Evolutionary conservation across 2,888 invertebrate genomes (phyloP), one percentile per base, ranked within the genome.

Genomic region (Barypeithes pellucidus): DNA sequence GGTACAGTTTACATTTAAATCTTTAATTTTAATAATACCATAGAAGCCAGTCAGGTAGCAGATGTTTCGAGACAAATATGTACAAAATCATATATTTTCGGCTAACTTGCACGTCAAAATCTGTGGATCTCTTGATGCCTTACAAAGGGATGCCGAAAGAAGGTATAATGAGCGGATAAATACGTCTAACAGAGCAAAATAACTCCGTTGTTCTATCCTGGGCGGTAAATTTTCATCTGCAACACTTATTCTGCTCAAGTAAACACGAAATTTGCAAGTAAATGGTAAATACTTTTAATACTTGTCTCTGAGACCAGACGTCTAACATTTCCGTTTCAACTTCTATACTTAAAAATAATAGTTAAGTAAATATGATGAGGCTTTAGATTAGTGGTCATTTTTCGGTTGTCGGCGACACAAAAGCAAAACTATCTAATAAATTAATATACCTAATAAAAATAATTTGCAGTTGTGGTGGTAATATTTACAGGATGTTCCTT

Each of bases 161-260:
- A 14, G 7, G 22, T 43, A 43, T 60, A 41, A 43, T 41, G 75
- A 77, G 78, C 79, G 79, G 79, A 67, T 77, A 79, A 80, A 80
- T 80, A 77, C 77, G 77, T n/a, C 33, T 57, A 57, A 57, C 54
- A 57, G 11, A 33, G 54, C 14, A 33, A 57, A 5, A 57, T 33
- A 33, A 57, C 11, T 57, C 7, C 5, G 24, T 57, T 57, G 54
- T 57, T 57, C 54, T 57, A 33, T 4, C 11, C 22, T 8, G 54
- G 33, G 54, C 54, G 54, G 54, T 18, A 57, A 57, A 33, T 57
- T 57, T 57, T 33, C 24, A 82, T 81, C 79, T 79, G 75, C 73
- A 76, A 63, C 82, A 80, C 82, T 83, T 83, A 83, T 83, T 83
- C 73, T 82, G 78, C 78, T 78, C 76, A 79, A 82, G 77, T 76